Evolutionary conservation across 2,888 invertebrate species (phyloP).

Genomic region (Phortica okadai): DNA sequence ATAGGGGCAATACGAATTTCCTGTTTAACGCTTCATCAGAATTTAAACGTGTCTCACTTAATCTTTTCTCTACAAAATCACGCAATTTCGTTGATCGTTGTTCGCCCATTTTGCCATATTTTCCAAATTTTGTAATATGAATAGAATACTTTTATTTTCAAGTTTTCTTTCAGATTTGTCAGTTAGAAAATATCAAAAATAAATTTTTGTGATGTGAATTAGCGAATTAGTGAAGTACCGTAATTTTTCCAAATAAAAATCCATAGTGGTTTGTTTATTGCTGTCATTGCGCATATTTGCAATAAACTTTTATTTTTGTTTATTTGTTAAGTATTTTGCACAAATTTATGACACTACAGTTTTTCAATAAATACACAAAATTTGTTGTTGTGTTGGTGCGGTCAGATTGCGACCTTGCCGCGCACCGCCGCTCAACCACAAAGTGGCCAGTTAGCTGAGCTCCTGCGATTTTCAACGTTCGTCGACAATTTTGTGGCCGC

Average conservation of each 20-base stretch:
- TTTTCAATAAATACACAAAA: not conserved
- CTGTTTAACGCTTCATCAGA: not conserved
- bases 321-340: not conserved
- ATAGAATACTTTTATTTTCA: not conserved
- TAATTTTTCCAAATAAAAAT: not conserved
- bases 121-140: not conserved
- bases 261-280: not conserved
- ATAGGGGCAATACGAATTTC: not conserved
- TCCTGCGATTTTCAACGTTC: not conserved
- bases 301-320: not conserved
- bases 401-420: no score
- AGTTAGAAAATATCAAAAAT: not conserved
- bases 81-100: not conserved
- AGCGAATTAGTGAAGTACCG: not conserved
- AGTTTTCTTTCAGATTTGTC: not conserved
- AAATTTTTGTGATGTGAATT: not conserved
- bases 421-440: not conserved
- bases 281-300: not conserved
- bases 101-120: not conserved
- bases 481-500: constrained; percentile 9
- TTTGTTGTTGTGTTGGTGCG: not conserved
- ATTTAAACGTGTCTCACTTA: not conserved
- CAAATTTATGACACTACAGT: not conserved
- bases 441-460: no score
- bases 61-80: not conserved